phyloP scores from a whole-genome alignment of 2,797 vertebrate species.

The Meriones psammophilus region DNA sequence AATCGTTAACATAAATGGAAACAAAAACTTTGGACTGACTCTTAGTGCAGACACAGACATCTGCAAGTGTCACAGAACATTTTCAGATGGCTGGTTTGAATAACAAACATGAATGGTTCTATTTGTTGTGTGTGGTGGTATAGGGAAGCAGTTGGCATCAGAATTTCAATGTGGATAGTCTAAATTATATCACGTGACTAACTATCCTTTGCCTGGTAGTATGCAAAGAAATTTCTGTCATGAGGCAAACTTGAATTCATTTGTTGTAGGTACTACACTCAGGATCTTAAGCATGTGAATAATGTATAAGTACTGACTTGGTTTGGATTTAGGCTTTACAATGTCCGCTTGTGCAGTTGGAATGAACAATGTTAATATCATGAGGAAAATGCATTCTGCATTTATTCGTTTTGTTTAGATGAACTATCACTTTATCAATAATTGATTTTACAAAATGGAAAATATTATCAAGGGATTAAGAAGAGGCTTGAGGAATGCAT shows the following conservation, averaged over 20 bases:
- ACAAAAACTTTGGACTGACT: neutral
- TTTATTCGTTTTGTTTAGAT: constrained; percentile 61
- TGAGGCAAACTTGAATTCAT: constrained; percentile 40
- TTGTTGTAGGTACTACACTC: neutral
- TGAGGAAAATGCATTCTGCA: constrained; percentile 37
- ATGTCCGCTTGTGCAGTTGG: constrained; percentile 33
- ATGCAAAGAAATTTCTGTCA: constrained; percentile 3
- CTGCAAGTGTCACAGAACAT: neutral
- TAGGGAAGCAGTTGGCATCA: neutral
- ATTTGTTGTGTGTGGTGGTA: neutral
- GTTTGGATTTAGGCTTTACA: constrained; percentile 54
- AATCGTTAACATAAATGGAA: neutral
- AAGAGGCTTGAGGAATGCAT: constrained; percentile 41
- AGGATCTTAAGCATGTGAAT: constrained; percentile 59
- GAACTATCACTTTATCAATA: constrained; percentile 66
- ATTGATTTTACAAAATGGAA: constrained; percentile 64
- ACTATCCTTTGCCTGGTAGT: neutral
- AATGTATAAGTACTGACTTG: constrained; percentile 56
- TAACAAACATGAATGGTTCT: neutral
- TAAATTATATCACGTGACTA: neutral
- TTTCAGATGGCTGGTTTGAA: constrained; percentile 12
- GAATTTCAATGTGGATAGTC: constrained; percentile 15
- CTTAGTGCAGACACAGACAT: neutral
- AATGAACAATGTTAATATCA: neutral
- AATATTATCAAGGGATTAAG: constrained; percentile 64